Conservation (phyloP, 1,140 invertebrate species). For the Linepithema humile region DNA sequence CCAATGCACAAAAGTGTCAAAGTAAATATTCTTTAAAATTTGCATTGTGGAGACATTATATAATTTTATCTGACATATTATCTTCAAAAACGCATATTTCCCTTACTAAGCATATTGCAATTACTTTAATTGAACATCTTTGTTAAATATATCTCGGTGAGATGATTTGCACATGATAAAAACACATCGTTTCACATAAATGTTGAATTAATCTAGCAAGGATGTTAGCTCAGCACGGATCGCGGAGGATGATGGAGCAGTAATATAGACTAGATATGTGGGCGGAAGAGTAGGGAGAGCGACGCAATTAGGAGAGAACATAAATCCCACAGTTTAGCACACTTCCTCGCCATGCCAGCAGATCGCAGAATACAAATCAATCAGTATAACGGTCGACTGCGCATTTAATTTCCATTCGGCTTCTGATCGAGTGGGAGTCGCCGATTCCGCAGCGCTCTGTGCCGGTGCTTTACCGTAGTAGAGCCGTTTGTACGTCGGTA, state of each 20-base stretch:
- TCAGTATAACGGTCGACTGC: conserved; percentile 82
- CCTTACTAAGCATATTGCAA: conserved; percentile 8
- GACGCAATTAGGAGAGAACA: conserved; percentile 83
- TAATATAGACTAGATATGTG: conserved; percentile 16
- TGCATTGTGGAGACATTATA: not conserved
- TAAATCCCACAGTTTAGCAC: conserved; percentile 83
- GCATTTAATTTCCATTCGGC: conserved; percentile 84
- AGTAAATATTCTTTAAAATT: not conserved
- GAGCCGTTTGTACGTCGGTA: conserved; percentile 25
- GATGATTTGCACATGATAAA: not conserved
- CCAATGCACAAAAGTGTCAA: not conserved
- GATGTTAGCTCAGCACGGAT: conserved; percentile 24
- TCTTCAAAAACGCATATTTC: not conserved
- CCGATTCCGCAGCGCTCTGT: conserved; percentile 42
- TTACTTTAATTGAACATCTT: conserved; percentile 43
- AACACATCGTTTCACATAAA: conserved; percentile 39
- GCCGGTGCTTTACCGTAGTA: conserved; percentile 42
- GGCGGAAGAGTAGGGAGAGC: not conserved
- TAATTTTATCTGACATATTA: not conserved
- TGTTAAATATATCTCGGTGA: not conserved
- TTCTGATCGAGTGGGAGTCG: conserved; percentile 64
- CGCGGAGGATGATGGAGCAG: conserved; percentile 14
- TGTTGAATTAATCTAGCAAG: conserved; percentile 31
- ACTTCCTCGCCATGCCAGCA: conserved; percentile 78
- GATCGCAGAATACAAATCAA: conserved; percentile 84